Conservation (phyloP, 1,140 invertebrate genomes). For the Antheraea pernyi region DNA sequence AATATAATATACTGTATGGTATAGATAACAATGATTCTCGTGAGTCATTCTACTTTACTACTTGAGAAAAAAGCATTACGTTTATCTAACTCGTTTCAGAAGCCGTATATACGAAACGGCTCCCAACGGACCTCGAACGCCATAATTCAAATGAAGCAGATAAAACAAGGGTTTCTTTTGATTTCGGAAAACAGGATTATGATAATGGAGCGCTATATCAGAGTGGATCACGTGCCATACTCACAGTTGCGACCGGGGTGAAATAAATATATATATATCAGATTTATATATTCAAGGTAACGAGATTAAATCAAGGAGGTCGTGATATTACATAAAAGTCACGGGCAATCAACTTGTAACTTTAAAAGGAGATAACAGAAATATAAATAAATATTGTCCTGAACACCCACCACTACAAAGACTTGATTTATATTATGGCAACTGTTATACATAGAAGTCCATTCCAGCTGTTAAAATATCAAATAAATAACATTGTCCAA, state of each 20-base stretch:
- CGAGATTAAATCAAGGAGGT: not conserved
- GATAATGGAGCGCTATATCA: constrained; percentile 22
- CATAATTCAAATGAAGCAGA: constrained; percentile 26
- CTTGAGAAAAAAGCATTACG: not conserved
- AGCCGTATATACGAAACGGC: not conserved
- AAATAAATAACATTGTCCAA: no score
- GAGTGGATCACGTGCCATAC: constrained; percentile 20
- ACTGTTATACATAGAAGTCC: not conserved
- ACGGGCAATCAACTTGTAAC: not conserved
- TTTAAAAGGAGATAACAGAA: not conserved
- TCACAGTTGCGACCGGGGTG: constrained; percentile 4
- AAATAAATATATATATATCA: not conserved
- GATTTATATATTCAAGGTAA: constrained; percentile 4
- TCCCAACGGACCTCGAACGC: constrained; percentile 18
- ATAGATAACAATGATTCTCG: not conserved
- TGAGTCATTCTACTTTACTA: not conserved
- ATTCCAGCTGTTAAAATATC: not conserved
- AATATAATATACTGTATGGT: not conserved
- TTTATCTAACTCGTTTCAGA: not conserved
- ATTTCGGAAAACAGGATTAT: constrained; percentile 29
- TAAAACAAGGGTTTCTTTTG: constrained; percentile 22
- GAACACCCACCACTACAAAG: not conserved
- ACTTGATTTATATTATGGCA: not conserved
- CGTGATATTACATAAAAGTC: not conserved
- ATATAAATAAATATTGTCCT: not conserved